Evolutionary conservation across 64 coral and sea anemone species (phyloP).

Genomic region (Actinia tenebrosa): DNA sequence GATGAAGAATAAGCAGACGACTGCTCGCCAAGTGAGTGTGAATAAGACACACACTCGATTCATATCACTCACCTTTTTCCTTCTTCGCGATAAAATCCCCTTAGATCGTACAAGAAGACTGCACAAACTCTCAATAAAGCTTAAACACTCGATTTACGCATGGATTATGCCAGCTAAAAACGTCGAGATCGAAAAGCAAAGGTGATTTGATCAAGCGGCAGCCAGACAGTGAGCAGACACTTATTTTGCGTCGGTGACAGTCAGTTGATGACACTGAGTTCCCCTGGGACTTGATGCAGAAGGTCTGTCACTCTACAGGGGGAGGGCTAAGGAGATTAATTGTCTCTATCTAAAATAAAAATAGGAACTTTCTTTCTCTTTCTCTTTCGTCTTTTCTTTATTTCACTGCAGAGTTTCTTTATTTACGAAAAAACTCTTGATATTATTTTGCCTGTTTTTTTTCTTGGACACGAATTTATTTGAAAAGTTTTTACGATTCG

Average conservation of each 20-base stretch:
- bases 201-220: not conserved
- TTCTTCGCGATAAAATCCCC: not conserved
- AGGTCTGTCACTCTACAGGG: not conserved
- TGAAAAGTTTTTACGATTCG: no score
- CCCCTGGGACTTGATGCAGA: not conserved
- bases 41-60: slow-evolving; percentile 15
- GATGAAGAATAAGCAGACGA: slow-evolving; percentile 1
- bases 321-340: not conserved
- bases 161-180: not conserved
- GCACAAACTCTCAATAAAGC: not conserved
- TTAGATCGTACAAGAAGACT: not conserved
- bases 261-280: slow-evolving; percentile 17
- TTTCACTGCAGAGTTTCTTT: not conserved
- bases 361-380: not conserved
- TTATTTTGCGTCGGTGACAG: not conserved
- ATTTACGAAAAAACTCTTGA: no score
- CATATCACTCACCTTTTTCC: not conserved
- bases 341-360: not conserved
- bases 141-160: not conserved
- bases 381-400: not conserved
- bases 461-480: no score
- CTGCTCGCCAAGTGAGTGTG: not conserved
- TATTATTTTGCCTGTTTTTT: no score
- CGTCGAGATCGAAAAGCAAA: not conserved
- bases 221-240: slow-evolving; percentile 5